Percentiles rank a stretch among this genome's conserved stretches.
These are phyloP conservation scores for Poecilia wingei DNA, from an alignment of 2,797 vertebrate genomes.

Conservation along the genomic window DNA sequence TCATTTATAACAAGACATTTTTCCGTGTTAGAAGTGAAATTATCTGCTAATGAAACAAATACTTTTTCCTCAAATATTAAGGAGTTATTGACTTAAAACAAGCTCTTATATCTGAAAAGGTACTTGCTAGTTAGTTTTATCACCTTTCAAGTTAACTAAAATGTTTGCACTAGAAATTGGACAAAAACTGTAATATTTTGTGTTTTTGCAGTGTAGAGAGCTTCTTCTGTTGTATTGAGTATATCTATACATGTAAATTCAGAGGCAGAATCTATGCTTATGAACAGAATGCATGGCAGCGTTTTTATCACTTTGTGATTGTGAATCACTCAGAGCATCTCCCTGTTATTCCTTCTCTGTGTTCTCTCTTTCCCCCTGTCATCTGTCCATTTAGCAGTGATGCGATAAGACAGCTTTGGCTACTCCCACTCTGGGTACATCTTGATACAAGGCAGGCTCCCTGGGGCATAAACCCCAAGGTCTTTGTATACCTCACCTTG, in stretches of 20 bases:
- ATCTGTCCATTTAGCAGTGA: constrained; percentile 66
- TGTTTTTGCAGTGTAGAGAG: neutral
- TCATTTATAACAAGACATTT: too few relatives aligned
- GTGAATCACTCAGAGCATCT: constrained; percentile 18
- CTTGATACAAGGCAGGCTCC: constrained; percentile 66
- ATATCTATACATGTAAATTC: neutral
- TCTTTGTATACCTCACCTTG: constrained; percentile 74
- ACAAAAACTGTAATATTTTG: too few relatives aligned
- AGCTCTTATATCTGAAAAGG: too few relatives aligned
- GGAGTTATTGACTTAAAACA: too few relatives aligned
- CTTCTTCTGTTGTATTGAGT: neutral
- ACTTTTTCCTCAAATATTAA: too few relatives aligned
- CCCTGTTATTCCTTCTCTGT: constrained; percentile 17
- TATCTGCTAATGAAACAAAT: too few relatives aligned
- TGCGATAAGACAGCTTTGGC: constrained; percentile 72
- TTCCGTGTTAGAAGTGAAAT: too few relatives aligned
- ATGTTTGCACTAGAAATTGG: too few relatives aligned
- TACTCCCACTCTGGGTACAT: constrained; percentile 69
- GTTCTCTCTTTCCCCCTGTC: constrained; percentile 43
- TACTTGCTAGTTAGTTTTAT: too few relatives aligned
- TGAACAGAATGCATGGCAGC: constrained; percentile 13
- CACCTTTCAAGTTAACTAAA: too few relatives aligned
- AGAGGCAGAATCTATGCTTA: neutral
- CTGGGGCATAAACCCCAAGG: constrained; percentile 62
- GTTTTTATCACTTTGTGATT: constrained; percentile 31